These are phyloP conservation scores for Hepsetus odoe DNA, from an alignment of 2,113 vertebrate genomes.

Conservation along the genomic window DNA sequence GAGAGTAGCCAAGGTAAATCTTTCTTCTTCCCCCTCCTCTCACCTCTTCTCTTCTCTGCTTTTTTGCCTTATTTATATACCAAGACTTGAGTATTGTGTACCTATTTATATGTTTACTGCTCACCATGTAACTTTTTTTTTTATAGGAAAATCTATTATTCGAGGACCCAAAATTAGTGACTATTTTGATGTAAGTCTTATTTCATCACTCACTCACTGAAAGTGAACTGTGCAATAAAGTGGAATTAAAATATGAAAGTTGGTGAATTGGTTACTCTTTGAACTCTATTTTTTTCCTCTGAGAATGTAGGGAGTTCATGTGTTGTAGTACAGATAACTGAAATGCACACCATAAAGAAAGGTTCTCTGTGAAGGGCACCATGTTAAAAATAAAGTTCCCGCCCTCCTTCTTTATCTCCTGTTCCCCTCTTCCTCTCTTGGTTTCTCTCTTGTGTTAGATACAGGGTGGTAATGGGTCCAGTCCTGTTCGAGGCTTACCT, in stretches of 20 bases:
- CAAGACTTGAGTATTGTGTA: background rate
- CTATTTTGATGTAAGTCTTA: constrained; percentile 95
- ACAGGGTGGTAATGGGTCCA: constrained; percentile 96
- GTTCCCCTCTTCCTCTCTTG: background rate
- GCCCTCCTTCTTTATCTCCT: background rate
- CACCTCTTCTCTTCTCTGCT: background rate
- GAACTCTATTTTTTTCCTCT: constrained; percentile 8
- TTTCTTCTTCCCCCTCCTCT: background rate
- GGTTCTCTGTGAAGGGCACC: background rate
- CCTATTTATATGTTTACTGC: background rate
- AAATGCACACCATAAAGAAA: background rate
- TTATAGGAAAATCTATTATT: constrained; percentile 87
- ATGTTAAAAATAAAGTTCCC: constrained; percentile 25
- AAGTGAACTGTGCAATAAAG: background rate
- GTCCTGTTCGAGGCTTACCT: constrained; percentile 92
- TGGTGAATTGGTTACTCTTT: constrained; percentile 9
- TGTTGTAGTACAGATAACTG: background rate
- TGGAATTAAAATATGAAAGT: constrained; percentile 6
- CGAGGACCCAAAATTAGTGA: constrained; percentile 98
- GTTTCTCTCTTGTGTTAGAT: constrained; percentile 73
- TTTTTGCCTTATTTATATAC: constrained; percentile 11
- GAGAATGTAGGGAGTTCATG: background rate
- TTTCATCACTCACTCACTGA: constrained; percentile 12
- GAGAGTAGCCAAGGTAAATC: constrained; percentile 96
- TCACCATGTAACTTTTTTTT: background rate